A percentile compares a stretch with the other conserved stretches of the same genome.
These are phyloP conservation scores for Rhinophrynus dorsalis DNA, from an alignment of 2,797 vertebrate species.

Conservation along the genomic window DNA sequence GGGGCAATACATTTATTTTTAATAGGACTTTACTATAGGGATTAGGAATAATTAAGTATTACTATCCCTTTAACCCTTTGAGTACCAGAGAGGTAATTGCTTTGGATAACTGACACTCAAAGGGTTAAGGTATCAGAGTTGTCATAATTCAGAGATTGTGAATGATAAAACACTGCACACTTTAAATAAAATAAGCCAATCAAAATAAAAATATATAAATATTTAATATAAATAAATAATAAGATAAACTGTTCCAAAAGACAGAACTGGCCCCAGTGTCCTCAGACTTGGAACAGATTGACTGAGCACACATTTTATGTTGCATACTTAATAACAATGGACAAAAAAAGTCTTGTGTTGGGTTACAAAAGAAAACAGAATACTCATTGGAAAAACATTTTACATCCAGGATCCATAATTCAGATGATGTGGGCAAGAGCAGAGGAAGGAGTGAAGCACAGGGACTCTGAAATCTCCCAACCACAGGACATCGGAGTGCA, in stretches of 20 bases:
- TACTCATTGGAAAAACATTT: constrained; percentile 16
- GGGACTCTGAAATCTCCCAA: constrained; percentile 68
- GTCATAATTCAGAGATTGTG: no score
- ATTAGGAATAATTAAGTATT: no score
- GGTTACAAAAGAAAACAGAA: background rate
- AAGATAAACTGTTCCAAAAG: background rate
- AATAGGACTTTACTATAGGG: no score
- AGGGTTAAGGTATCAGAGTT: no score
- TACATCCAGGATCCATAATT: constrained; percentile 45
- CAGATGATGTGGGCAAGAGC: constrained; percentile 67
- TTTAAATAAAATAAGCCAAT: no score
- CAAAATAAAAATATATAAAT: background rate
- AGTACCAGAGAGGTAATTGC: no score
- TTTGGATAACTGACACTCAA: no score
- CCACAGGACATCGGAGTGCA: constrained; percentile 68
- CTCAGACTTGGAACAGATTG: background rate
- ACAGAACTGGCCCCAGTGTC: no score
- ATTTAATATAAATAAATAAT: constrained; percentile 12
- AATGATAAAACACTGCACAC: no score
- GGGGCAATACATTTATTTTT: no score
- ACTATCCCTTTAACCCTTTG: no score
- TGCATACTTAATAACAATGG: constrained; percentile 51
- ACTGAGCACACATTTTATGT: constrained; percentile 62
- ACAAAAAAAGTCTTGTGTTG: constrained; percentile 41
- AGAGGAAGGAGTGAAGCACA: constrained; percentile 62